phyloP scores from a whole-genome alignment of 2,113 vertebrate genomes.

The Gila orcuttii region DNA sequence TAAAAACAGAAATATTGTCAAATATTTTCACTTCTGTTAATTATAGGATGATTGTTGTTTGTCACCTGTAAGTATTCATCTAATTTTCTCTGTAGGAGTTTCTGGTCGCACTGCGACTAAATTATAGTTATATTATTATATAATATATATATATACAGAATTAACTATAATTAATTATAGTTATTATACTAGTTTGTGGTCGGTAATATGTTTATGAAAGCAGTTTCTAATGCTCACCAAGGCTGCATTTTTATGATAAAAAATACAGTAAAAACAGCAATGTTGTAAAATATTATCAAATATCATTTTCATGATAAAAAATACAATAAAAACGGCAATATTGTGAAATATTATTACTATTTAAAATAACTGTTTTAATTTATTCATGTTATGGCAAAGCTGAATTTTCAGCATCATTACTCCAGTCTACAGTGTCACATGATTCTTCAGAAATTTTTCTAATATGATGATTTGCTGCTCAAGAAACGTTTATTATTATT shows the following conservation, averaged over 20 bases:
- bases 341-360: neutral
- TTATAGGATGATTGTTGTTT: neutral
- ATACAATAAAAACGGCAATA: neutral
- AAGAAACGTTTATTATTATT: neutral
- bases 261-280: too few species aligned
- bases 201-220: too few species aligned
- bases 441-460: neutral
- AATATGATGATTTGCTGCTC: neutral
- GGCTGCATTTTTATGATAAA: too few species aligned
- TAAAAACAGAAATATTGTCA: neutral
- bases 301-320: neutral
- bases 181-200: too few species aligned
- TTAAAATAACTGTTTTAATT: neutral
- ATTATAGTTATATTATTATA: too few species aligned
- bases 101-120: slow-evolving; percentile 83
- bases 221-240: too few species aligned
- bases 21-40: neutral
- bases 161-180: too few species aligned
- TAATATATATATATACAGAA: too few species aligned
- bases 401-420: neutral
- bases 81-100: slow-evolving; percentile 78
- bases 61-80: neutral
- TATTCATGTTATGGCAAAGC: too few species aligned
- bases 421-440: neutral
- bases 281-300: too few species aligned